Evolutionary conservation across 2,113 vertebrate species (phyloP), one percentile per base, ranked within the genome.

Genomic region (Dromaius novaehollandiae): DNA sequence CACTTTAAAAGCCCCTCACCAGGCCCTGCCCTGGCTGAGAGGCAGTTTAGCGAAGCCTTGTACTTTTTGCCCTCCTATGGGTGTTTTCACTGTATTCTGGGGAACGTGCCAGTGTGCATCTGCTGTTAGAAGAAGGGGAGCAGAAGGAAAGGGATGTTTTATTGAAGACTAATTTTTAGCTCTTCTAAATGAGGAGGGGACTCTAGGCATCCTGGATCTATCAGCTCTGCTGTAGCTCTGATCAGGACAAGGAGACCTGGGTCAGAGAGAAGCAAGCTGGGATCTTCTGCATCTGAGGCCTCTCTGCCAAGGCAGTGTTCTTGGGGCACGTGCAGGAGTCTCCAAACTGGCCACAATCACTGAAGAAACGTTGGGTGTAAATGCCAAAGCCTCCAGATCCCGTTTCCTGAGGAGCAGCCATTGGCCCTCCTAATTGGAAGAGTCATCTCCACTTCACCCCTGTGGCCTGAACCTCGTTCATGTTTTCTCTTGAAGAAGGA

Each of bases 151-250:
- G 6, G 20, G 11, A 20, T 50, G 36, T 3, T 70, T 86, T 53
- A 36, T 73, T 86, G n/a, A 6, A 1, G 44, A 15, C 19, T 53
- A 69, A 26, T 71, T 22, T 68, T 44, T 44, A 46, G 66, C 42
- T 32, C 11, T 86, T 86, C 69, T 26, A 60, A 28, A 21, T 8
- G 25, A 21, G 61, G 50, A 56, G 50, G 30, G 11, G 34, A 8
- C 42, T 44, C 65, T 28, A 30, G 26, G 24, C 7, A 53, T 16
- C 38, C 76, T 0, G 0, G 40, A 86, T 30, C n/a, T 66, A 0
- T 15, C 20, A 51, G 71, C 25, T 85, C 25, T 24, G 77, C n/a
- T 40, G 1, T 30, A 44, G 42, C 61, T 89, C n/a, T 85, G 51
- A 70, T 82, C 46, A n/a, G 58, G 28, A 15, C 22, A 32, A 32